Base-by-base conservation (phyloP, 1,140 invertebrate genomes). In the Trachelipus rathkii region DNA sequence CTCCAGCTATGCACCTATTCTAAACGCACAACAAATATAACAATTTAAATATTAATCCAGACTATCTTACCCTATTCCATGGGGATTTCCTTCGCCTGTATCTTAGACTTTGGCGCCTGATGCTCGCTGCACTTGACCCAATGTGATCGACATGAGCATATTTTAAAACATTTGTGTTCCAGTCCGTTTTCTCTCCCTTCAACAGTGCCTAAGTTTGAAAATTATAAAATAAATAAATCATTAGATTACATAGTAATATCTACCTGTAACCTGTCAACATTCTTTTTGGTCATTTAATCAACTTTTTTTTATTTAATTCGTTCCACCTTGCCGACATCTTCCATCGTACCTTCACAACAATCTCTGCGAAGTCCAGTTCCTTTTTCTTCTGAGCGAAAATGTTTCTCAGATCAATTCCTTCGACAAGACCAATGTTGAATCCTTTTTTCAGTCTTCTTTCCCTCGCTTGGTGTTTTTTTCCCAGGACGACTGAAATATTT, bases 391-490 rank as follows among this genome's bases (percentile, higher is more conserved):
- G 88, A 44, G 83, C 87, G 4, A 89, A 87, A 45, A 91, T 89
- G 10, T 90, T 91, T 73, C 91, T 90, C 75, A 89, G 90, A 13
- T 93, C 89, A n/a, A 93, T 89, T 11, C 91, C 91, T 84, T 94
- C 92, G 0, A 95, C 92, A 71, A 93, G 89, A 9, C 92, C 93
- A 77, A 95, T 95, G 82, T 93, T 92, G 89, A 94, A 95, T 84
- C 94, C 93, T 84, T 94, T 95, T n/a, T 94, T 87, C 15, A 95
- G 88, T 71, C 92, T 88, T 33, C 93, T 87, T 83, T 95, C 93
- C 90, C 93, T 92, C 0, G 92, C 90, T 82, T 92, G 89, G 5
- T 92, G 92, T 84, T 94, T 94, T 82, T 93, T 94, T 0, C 92
- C 92, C 24, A 90, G 87, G 70, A 92, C 92, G 2, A 23, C 81